Evolutionary conservation across 2,113 vertebrate genomes (phyloP).

Genomic region (Myrmecobius fasciatus): DNA sequence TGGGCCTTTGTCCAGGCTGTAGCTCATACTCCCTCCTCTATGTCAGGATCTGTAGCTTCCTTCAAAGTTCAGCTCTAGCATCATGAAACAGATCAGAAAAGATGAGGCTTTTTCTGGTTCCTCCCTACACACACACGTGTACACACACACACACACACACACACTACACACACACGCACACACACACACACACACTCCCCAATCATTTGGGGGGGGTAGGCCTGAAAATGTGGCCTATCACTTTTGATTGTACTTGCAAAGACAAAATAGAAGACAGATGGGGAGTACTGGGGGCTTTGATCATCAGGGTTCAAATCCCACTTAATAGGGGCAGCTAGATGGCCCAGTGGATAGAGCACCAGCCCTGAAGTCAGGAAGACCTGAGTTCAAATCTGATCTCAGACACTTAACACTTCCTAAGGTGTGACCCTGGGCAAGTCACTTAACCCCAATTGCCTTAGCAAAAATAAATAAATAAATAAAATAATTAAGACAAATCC

Average conservation of each 20-base stretch:
- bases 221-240: neutral
- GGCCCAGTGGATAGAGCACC: too few relatives aligned
- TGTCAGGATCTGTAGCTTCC: neutral
- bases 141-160: neutral
- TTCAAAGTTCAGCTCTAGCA: neutral
- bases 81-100: neutral
- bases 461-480: too few relatives aligned
- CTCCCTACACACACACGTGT: too few relatives aligned
- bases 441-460: too few relatives aligned
- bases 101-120: neutral
- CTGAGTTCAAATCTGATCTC: too few relatives aligned
- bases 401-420: too few relatives aligned
- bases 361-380: too few relatives aligned
- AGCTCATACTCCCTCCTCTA: neutral
- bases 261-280: neutral
- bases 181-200: neutral
- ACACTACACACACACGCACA: too few relatives aligned
- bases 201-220: neutral
- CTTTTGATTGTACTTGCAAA: neutral
- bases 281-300: neutral
- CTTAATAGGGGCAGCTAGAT: too few relatives aligned
- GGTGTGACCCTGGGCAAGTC: too few relatives aligned
- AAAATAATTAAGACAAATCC: too few relatives aligned
- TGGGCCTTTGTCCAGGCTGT: neutral
- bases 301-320: neutral